Conservation (phyloP, 2,888 invertebrate genomes). For the Sialis fuliginosa region DNA sequence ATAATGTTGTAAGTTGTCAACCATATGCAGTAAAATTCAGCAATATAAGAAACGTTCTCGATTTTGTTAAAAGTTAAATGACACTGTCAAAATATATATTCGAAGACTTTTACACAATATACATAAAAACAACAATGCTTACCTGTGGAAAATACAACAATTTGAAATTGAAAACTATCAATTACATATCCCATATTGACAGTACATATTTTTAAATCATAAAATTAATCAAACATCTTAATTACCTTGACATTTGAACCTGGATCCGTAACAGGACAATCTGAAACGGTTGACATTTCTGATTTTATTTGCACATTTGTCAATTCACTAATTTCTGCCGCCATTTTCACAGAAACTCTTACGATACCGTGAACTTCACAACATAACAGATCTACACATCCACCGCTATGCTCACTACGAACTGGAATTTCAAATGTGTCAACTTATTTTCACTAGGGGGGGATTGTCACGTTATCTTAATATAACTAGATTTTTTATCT, state of each 20-base stretch:
- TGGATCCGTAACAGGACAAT: slow-evolving; percentile 61
- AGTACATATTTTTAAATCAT: background rate
- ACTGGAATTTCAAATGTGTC: too few species aligned
- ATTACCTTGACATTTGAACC: slow-evolving; percentile 41
- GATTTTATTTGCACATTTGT: slow-evolving; percentile 15
- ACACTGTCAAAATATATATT: background rate
- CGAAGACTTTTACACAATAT: background rate
- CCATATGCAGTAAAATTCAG: too few species aligned
- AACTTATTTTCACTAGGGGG: too few species aligned
- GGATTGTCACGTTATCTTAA: too few species aligned
- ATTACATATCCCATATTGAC: background rate
- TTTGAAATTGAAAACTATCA: background rate
- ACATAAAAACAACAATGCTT: background rate
- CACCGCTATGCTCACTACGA: too few species aligned
- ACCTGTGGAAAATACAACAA: background rate
- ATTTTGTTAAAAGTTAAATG: background rate
- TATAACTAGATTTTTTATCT: too few species aligned
- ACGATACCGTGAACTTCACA: too few species aligned
- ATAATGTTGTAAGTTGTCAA: too few species aligned
- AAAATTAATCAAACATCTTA: slow-evolving; percentile 1
- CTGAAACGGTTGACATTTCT: slow-evolving; percentile 39
- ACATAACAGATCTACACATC: too few species aligned
- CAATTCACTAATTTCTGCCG: slow-evolving; percentile 7
- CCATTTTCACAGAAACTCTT: background rate
- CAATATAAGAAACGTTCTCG: too few species aligned